Conservation (phyloP, 1,140 invertebrate species). For the Drosophila parabipectinata region DNA sequence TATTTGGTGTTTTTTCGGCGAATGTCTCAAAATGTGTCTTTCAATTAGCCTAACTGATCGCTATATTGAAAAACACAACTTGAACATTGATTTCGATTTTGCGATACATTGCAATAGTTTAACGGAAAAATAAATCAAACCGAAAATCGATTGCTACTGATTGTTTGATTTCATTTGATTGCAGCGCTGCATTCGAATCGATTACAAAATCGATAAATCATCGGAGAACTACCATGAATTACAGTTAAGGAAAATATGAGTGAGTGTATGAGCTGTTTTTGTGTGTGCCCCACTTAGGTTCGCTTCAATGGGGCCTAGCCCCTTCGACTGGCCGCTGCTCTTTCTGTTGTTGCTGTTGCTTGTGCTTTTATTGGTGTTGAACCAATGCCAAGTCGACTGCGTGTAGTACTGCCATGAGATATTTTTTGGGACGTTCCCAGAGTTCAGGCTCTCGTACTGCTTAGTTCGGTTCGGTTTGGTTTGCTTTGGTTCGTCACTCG, state of each 20-base stretch:
- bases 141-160: conserved; percentile 16
- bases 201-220: conserved; percentile 45
- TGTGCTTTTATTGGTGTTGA: conserved; percentile 49
- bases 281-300: conserved; percentile 61
- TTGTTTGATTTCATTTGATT: conserved; percentile 35
- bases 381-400: conserved; percentile 74
- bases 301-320: conserved; percentile 56
- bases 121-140: conserved; percentile 8
- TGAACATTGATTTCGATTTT: background rate
- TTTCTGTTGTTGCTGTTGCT: conserved; percentile 9
- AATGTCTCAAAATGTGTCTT: background rate
- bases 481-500: conserved; percentile 64
- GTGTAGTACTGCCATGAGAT: conserved; percentile 46
- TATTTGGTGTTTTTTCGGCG: no score
- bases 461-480: conserved; percentile 12
- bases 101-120: conserved; percentile 3
- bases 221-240: conserved; percentile 37
- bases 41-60: background rate
- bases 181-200: conserved; percentile 36
- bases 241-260: conserved; percentile 27
- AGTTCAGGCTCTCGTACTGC: conserved; percentile 31
- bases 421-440: conserved; percentile 69
- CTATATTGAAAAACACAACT: background rate
- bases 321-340: conserved; percentile 18
- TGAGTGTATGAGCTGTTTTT: background rate